These are phyloP conservation scores for Pleuronectes platessa DNA, from an alignment of 2,113 vertebrate genomes.

Conservation along the genomic window DNA sequence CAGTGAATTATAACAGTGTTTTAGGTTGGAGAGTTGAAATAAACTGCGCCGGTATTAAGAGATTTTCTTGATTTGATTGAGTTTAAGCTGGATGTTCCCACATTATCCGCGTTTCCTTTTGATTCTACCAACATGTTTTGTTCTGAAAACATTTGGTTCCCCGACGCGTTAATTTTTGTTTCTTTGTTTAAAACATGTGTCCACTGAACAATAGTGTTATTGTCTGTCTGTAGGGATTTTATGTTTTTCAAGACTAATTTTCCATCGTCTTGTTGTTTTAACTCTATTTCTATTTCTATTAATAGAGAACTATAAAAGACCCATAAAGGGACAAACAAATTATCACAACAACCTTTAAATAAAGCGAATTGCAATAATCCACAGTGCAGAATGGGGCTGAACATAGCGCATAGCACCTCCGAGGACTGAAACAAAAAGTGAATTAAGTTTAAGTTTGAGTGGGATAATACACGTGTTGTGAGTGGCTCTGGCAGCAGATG, in stretches of 20 bases:
- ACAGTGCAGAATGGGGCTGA: neutral
- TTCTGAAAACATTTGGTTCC: constrained; percentile 38
- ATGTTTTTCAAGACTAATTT: constrained; percentile 15
- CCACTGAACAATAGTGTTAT: constrained; percentile 4
- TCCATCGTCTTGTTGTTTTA: constrained; percentile 18
- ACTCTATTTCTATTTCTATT: constrained; percentile 11
- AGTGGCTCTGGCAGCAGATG: neutral
- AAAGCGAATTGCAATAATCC: neutral
- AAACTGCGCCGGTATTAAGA: constrained; percentile 51
- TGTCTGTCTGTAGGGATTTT: constrained; percentile 13
- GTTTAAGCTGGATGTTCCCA: constrained; percentile 48
- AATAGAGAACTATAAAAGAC: neutral
- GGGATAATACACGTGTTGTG: no score
- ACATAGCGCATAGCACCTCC: no score
- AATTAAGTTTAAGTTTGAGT: no score
- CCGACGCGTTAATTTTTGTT: constrained; percentile 7
- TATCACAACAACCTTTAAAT: neutral
- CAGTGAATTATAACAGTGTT: constrained; percentile 47
- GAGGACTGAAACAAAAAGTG: no score
- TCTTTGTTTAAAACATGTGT: constrained; percentile 36
- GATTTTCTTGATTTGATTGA: constrained; percentile 52
- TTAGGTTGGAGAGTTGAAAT: constrained; percentile 45
- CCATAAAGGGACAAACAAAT: constrained; percentile 1
- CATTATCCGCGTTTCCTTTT: constrained; percentile 34
- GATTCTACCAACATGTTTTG: constrained; percentile 23